Conservation (phyloP, 1,140 invertebrate genomes). For the Trichomalopsis sarcophagae region DNA sequence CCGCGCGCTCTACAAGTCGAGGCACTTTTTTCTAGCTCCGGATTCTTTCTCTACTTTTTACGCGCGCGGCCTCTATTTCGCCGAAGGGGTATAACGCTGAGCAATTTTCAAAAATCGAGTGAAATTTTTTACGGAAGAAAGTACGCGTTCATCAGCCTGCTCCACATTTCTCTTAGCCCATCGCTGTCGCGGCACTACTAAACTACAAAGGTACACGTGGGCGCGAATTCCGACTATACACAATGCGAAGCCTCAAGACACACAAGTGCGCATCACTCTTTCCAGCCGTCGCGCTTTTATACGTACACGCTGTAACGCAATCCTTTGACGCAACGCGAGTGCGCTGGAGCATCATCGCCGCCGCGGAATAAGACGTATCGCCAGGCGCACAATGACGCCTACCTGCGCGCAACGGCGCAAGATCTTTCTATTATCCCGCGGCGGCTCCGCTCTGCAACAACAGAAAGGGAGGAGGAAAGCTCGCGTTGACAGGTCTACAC, state of each 20-base stretch:
- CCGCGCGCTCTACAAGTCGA: background rate
- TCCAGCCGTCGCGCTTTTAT: background rate
- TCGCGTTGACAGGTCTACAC: background rate
- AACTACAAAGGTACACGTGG: background rate
- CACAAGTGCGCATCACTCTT: background rate
- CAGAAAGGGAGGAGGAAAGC: background rate
- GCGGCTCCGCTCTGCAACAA: background rate
- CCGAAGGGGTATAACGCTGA: no score
- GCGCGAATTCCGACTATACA: no score
- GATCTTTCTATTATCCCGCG: constrained; percentile 34
- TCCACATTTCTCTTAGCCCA: no score
- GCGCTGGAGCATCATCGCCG: background rate
- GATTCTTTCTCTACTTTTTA: background rate
- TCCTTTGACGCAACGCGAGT: background rate
- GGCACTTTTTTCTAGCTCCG: background rate
- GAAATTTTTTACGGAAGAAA: no score
- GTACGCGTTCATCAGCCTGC: no score
- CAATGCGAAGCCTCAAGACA: background rate
- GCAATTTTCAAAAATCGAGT: background rate
- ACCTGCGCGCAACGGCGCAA: constrained; percentile 22
- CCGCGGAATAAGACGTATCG: constrained; percentile 24
- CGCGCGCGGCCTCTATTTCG: background rate
- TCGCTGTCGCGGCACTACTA: no score
- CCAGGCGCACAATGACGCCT: constrained; percentile 20
- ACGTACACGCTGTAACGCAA: background rate